Conservation (phyloP, 2,113 vertebrate species). For the Catharus fuscescens region DNA sequence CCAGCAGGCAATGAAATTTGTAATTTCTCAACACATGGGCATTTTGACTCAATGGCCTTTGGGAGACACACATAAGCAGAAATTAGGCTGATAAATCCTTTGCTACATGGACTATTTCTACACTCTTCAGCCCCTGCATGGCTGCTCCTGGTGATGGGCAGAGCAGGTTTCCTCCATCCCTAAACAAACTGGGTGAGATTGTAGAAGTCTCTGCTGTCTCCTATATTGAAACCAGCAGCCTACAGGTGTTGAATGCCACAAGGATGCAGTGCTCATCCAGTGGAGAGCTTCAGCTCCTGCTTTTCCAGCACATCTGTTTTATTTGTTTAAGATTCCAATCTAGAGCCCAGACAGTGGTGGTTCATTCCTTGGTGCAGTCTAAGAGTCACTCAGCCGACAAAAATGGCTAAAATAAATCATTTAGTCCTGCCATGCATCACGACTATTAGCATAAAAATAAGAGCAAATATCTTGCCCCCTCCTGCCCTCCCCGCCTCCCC, state of each 20-base stretch:
- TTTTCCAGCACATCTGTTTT: not conserved
- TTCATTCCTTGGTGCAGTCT: not conserved
- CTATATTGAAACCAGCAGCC: not conserved
- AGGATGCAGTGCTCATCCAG: not conserved
- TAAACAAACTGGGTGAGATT: not conserved
- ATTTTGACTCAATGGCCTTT: not conserved
- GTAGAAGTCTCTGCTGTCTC: not conserved
- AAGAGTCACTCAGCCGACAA: not conserved
- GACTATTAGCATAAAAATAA: not conserved
- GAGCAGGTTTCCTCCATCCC: not conserved
- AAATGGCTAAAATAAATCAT: not conserved
- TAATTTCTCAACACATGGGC: not conserved
- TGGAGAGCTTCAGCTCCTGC: not conserved
- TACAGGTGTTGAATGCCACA: not conserved
- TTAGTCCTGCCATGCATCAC: not conserved
- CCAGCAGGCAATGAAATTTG: not conserved
- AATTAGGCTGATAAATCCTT: not conserved
- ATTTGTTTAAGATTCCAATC: not conserved
- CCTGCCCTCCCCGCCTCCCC: rapidly evolving
- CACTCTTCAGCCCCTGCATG: not conserved
- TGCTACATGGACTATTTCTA: not conserved
- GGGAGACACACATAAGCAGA: not conserved
- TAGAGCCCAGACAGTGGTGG: not conserved
- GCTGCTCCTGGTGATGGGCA: not conserved
- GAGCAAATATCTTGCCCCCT: not conserved